Conservation (phyloP, 2,888 invertebrate genomes). For the Drosophila ustulata region DNA sequence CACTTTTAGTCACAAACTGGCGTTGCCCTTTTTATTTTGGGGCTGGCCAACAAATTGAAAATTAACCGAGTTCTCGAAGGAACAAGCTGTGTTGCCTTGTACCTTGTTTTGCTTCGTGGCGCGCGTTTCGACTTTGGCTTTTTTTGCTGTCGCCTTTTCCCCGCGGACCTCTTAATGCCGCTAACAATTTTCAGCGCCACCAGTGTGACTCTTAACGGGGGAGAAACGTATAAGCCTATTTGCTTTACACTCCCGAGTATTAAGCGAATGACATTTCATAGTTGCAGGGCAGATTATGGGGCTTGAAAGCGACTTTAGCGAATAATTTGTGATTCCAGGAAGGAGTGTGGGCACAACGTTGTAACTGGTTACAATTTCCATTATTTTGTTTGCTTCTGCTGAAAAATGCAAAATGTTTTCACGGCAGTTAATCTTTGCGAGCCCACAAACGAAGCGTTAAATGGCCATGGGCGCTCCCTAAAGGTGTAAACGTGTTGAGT, state of each 20-base stretch:
- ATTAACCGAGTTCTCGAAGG: constrained; percentile 60
- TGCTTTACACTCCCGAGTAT: neutral
- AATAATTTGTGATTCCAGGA: constrained; percentile 1
- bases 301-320: neutral
- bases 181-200: constrained; percentile 47
- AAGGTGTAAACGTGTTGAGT: constrained; percentile 74
- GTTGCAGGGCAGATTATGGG: constrained; percentile 5
- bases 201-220: constrained; percentile 6
- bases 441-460: constrained; percentile 71
- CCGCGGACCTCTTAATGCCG: constrained; percentile 63
- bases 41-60: constrained; percentile 67
- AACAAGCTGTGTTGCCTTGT: constrained; percentile 6
- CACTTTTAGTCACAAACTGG: constrained; percentile 24
- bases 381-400: constrained; percentile 31
- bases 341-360: constrained; percentile 9
- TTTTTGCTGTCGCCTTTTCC: constrained; percentile 40
- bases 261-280: constrained; percentile 3
- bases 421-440: constrained; percentile 71
- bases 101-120: constrained; percentile 31
- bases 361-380: neutral
- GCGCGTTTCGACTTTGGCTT: constrained; percentile 7
- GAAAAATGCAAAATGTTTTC: constrained; percentile 66
- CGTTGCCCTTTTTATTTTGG: constrained; percentile 27
- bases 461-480: constrained; percentile 51
- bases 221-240: constrained; percentile 17